phyloP scores from a whole-genome alignment of 2,113 vertebrate genomes.

The Menura novaehollandiae region DNA sequence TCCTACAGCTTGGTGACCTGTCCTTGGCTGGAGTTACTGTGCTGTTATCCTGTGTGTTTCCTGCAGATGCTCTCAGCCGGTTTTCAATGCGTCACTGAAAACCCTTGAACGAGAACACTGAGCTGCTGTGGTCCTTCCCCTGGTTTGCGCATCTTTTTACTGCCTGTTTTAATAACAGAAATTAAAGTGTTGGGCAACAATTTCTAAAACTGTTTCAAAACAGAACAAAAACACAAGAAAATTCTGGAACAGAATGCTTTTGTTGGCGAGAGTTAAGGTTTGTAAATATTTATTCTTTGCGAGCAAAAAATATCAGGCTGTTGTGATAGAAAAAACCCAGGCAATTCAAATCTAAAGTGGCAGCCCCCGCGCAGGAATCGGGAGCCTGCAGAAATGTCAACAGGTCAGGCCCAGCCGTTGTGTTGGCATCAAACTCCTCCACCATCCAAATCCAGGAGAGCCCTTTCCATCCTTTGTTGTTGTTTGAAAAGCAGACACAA shows the following conservation, averaged over 20 bases:
- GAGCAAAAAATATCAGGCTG: not conserved
- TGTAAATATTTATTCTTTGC: not conserved
- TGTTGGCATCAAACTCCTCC: not conserved
- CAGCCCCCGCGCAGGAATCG: accelerated
- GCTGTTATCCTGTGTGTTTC: not conserved
- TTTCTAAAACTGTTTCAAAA: not conserved
- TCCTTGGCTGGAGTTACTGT: not conserved
- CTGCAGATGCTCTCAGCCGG: not conserved
- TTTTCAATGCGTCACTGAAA: accelerated
- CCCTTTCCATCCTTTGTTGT: not conserved
- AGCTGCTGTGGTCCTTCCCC: not conserved
- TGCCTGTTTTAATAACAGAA: not conserved
- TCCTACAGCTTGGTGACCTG: not conserved
- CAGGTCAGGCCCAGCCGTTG: not conserved
- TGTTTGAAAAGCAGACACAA: not conserved
- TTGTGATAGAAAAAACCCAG: not conserved
- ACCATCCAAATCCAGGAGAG: not conserved
- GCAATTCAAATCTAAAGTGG: conserved; percentile 7
- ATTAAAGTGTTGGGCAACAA: not conserved
- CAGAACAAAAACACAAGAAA: not conserved
- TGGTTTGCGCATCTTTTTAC: accelerated
- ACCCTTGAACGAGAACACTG: not conserved
- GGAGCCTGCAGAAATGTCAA: not conserved
- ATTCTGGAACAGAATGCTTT: conserved; percentile 33
- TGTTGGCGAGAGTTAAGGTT: not conserved